These are phyloP conservation scores for Ophion obscuratus DNA, from an alignment of 2,888 invertebrate genomes.

Conservation along the genomic window DNA sequence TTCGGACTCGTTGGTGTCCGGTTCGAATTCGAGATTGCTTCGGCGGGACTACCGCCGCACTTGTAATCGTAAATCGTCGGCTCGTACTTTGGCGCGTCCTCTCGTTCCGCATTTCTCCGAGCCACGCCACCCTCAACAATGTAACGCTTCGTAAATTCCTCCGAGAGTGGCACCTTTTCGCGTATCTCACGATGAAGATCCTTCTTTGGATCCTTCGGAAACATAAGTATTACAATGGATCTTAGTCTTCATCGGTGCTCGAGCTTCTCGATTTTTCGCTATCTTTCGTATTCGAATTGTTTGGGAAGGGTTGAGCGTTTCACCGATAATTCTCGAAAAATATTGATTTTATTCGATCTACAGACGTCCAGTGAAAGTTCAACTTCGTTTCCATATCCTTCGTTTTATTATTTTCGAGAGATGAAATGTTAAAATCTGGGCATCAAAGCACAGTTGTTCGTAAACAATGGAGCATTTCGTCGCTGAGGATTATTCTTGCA, in stretches of 20 bases:
- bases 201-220: slow-evolving; percentile 76
- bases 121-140: slow-evolving; percentile 81
- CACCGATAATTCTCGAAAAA: too few species aligned
- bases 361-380: too few species aligned
- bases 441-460: too few species aligned
- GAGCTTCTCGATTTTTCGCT: too few species aligned
- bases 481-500: too few species aligned
- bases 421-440: too few species aligned
- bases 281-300: too few species aligned
- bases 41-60: slow-evolving; percentile 74
- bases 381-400: too few species aligned
- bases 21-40: slow-evolving; percentile 78
- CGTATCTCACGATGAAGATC: slow-evolving; percentile 75
- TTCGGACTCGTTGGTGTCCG: slow-evolving; percentile 76
- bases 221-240: neutral
- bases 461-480: too few species aligned
- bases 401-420: too few species aligned
- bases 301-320: too few species aligned
- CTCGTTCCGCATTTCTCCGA: slow-evolving; percentile 76
- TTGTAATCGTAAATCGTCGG: slow-evolving; percentile 81
- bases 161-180: slow-evolving; percentile 76
- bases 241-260: neutral
- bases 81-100: slow-evolving; percentile 80
- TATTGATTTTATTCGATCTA: too few species aligned
- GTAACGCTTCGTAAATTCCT: slow-evolving; percentile 80